phyloP scores from a whole-genome alignment of 1,140 invertebrate species.

The Drosophila nigromelanica region DNA sequence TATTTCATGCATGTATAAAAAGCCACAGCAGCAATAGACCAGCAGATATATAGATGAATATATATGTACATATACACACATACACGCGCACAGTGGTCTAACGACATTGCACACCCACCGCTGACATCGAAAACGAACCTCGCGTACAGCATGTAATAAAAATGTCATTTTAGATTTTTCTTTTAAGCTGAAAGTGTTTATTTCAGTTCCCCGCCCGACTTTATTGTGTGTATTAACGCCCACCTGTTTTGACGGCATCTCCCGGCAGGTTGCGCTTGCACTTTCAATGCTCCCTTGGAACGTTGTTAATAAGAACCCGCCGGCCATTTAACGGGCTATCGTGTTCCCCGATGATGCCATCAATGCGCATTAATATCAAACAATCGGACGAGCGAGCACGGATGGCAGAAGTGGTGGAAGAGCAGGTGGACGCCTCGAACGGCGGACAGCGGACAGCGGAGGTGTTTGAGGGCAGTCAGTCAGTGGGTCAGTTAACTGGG shows the following conservation, averaged over 20 bases:
- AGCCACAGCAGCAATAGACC: not conserved
- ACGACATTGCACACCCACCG: slow-evolving; percentile 51
- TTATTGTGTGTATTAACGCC: slow-evolving; percentile 13
- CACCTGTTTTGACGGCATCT: slow-evolving; percentile 32
- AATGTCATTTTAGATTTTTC: slow-evolving; percentile 47
- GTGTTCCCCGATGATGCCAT: slow-evolving; percentile 63
- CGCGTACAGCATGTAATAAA: slow-evolving; percentile 31
- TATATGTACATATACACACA: not conserved
- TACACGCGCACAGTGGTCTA: slow-evolving; percentile 11
- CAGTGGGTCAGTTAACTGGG: slow-evolving; percentile 35
- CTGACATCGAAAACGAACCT: slow-evolving; percentile 32
- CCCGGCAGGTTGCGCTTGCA: slow-evolving; percentile 16
- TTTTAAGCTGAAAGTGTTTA: slow-evolving; percentile 50
- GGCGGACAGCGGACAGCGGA: too few relatives aligned
- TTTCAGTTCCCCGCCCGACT: slow-evolving; percentile 45
- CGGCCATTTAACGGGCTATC: slow-evolving; percentile 28
- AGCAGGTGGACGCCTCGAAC: too few relatives aligned
- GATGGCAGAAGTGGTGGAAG: too few relatives aligned
- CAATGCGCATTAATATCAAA: slow-evolving; percentile 49
- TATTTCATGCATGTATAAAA: not conserved
- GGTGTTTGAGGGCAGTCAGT: slow-evolving; percentile 8
- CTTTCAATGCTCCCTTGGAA: slow-evolving; percentile 26
- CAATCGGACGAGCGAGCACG: slow-evolving; percentile 15
- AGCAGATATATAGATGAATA: slow-evolving; percentile 1
- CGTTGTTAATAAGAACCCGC: slow-evolving; percentile 3